Conservation (phyloP, 2,797 vertebrate species). For the Moxostoma hubbsi region DNA sequence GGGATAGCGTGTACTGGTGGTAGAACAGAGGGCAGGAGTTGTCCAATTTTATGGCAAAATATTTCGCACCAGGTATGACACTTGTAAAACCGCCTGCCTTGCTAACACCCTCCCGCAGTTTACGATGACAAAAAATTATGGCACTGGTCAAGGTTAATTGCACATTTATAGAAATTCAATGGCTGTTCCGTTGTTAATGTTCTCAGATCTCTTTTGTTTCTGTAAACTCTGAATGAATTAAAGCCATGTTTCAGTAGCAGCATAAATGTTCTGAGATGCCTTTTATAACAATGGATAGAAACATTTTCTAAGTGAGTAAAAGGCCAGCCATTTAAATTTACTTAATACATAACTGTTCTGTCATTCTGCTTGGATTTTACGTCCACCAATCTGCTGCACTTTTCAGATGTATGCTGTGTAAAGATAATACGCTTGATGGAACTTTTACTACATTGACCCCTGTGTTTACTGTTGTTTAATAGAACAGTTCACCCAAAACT, state of each 20-base stretch:
- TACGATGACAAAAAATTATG: neutral
- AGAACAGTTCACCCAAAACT: neutral
- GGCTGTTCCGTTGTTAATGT: neutral
- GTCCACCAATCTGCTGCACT: neutral
- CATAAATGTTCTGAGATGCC: neutral
- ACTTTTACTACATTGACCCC: neutral
- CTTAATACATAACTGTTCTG: neutral
- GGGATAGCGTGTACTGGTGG: slow-evolving; percentile 90
- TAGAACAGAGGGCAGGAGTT: slow-evolving; percentile 90
- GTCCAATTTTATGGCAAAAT: slow-evolving; percentile 91
- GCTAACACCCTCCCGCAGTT: neutral
- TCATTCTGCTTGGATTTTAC: slow-evolving; percentile 6
- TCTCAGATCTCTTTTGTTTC: neutral
- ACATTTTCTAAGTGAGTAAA: slow-evolving; percentile 15
- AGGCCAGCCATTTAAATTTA: slow-evolving; percentile 15
- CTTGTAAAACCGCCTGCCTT: neutral
- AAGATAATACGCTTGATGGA: slow-evolving; percentile 5
- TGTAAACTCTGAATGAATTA: slow-evolving; percentile 29
- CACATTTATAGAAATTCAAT: slow-evolving; percentile 9
- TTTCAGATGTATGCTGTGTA: neutral
- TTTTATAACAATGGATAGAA: slow-evolving; percentile 7
- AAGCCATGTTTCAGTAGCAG: slow-evolving; percentile 25
- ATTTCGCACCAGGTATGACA: slow-evolving; percentile 90
- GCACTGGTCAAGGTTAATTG: neutral
- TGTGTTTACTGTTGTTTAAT: neutral